These are phyloP conservation scores for Liasis olivaceus DNA, from an alignment of 2,797 vertebrate species.

Conservation along the genomic window DNA sequence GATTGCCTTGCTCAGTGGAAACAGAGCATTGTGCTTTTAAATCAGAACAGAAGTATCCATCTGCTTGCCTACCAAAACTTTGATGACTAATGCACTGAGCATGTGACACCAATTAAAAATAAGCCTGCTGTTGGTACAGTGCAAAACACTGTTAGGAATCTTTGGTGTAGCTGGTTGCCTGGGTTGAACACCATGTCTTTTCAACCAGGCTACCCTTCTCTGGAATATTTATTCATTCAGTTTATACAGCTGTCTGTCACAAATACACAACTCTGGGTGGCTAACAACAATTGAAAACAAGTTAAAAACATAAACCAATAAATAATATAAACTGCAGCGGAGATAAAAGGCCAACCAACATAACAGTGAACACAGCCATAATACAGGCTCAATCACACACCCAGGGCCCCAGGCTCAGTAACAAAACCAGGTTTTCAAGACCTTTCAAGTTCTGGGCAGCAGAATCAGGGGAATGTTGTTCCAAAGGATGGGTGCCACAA, in stretches of 20 bases:
- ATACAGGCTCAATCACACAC: not conserved
- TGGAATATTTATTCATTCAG: not conserved
- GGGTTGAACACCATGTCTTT: not conserved
- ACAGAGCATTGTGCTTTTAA: not conserved
- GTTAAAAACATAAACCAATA: not conserved
- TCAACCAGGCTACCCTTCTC: too few relatives aligned
- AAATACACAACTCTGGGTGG: not conserved
- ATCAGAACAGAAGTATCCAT: conserved; percentile 16
- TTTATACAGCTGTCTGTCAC: not conserved
- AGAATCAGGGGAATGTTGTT: not conserved
- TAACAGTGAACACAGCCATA: not conserved
- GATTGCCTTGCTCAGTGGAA: not conserved
- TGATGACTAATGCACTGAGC: conserved; percentile 69
- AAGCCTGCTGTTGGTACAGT: conserved; percentile 67
- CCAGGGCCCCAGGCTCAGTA: not conserved
- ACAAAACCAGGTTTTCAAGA: not conserved
- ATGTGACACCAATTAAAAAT: conserved; percentile 74
- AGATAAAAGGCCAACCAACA: not conserved
- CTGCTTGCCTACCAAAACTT: conserved; percentile 73
- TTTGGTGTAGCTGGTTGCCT: not conserved
- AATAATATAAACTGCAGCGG: not conserved
- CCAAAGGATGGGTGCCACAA: not conserved
- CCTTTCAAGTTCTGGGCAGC: not conserved
- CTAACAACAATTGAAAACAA: not conserved
- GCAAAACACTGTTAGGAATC: conserved; percentile 21